Evolutionary conservation across 1,140 invertebrate genomes (phyloP).

Genomic region (Brachionus asplanchnoidis): DNA sequence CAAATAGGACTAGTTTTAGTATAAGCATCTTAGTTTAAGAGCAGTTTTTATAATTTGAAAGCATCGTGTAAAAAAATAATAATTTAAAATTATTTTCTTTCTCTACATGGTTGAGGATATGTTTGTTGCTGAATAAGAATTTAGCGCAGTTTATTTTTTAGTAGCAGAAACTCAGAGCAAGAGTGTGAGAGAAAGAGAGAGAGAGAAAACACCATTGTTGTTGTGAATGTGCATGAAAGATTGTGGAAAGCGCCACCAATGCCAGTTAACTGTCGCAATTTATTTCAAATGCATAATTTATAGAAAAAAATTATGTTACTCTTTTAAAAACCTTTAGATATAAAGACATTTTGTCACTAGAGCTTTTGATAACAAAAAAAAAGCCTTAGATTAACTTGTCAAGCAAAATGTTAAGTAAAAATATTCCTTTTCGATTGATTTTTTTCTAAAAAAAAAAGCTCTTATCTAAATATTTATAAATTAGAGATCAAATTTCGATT

Average conservation of each 20-base stretch:
- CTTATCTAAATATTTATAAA: neutral
- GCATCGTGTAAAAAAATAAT: conserved; percentile 2
- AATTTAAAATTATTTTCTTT: neutral
- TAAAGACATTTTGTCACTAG: neutral
- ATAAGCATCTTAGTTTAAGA: neutral
- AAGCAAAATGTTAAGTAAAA: neutral
- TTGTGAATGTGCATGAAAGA: neutral
- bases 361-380: neutral
- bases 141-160: neutral
- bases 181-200: neutral
- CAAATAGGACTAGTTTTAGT: neutral
- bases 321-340: neutral
- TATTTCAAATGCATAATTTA: neutral
- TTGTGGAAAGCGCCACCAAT: neutral
- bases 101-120: neutral
- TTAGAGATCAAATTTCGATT: neutral
- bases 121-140: neutral
- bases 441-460: neutral
- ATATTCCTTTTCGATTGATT: no score
- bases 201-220: neutral
- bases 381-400: neutral
- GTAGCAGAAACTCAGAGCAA: neutral
- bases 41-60: neutral
- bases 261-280: neutral
- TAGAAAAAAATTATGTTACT: neutral